Conservation (phyloP, 1,140 invertebrate species). For the Listronotus oregonensis region DNA sequence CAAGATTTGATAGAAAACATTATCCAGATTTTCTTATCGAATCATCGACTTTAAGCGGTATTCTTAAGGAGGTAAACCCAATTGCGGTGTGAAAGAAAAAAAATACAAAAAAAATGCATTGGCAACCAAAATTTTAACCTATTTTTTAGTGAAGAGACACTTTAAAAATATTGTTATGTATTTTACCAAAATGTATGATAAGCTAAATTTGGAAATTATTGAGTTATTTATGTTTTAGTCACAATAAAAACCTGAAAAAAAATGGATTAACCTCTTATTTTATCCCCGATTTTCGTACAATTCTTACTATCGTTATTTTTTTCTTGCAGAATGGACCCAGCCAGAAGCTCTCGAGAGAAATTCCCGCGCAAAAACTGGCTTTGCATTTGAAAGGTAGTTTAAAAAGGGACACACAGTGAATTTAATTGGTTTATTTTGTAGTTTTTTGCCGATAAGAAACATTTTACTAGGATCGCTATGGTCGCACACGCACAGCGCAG, state of each 20-base stretch:
- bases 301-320: constrained; percentile 24
- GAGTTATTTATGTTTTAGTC: neutral
- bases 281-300: neutral
- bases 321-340: constrained; percentile 25
- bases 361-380: neutral
- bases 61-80: constrained; percentile 24
- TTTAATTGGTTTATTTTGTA: constrained; percentile 15
- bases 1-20: constrained; percentile 65
- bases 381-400: constrained; percentile 28
- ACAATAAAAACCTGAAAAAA: constrained; percentile 11
- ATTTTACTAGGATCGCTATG: neutral
- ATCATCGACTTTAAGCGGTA: no score
- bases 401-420: constrained; percentile 14
- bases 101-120: constrained; percentile 2
- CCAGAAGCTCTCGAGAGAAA: neutral
- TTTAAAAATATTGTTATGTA: neutral
- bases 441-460: neutral
- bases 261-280: constrained; percentile 9
- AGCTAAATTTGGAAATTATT: neutral
- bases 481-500: neutral
- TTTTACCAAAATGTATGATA: no score
- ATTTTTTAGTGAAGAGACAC: constrained; percentile 2
- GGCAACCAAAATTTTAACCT: neutral
- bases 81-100: constrained; percentile 19
- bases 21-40: no score